A percentile compares a stretch with the other conserved stretches of the same genome.
Evolutionary conservation across 1,140 invertebrate species (phyloP).

Genomic region (Drosophila varians): DNA sequence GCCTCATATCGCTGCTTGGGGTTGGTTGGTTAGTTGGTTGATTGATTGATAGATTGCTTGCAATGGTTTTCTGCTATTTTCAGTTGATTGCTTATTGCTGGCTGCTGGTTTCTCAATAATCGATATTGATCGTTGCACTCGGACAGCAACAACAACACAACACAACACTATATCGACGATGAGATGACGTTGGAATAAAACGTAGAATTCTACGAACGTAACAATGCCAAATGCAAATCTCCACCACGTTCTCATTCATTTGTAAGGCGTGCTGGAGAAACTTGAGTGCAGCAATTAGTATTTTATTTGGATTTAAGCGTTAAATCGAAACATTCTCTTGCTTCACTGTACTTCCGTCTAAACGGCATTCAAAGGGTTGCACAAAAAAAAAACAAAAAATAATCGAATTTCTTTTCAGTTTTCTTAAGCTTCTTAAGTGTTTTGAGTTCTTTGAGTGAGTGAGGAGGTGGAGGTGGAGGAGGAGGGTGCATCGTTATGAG

Average conservation of each 20-base stretch:
- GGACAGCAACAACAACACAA: conserved; percentile 31
- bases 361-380: conserved; percentile 48
- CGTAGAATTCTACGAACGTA: conserved; percentile 27
- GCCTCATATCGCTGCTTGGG: conserved; percentile 63
- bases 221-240: too few relatives aligned
- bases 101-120: too few relatives aligned
- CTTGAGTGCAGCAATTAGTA: conserved; percentile 39
- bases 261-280: conserved; percentile 37
- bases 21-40: conserved; percentile 6
- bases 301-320: conserved; percentile 26
- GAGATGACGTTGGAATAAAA: conserved; percentile 33
- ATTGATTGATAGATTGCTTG: conserved; percentile 33
- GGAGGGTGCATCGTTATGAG: background rate
- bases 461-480: too few relatives aligned
- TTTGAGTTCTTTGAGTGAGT: too few relatives aligned
- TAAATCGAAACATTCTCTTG: conserved; percentile 40
- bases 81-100: too few relatives aligned
- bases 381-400: conserved; percentile 29
- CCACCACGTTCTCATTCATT: conserved; percentile 20
- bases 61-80: conserved; percentile 1
- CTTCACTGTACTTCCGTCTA: conserved; percentile 22
- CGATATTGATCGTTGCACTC: too few relatives aligned
- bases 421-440: conserved; percentile 35
- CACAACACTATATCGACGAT: too few relatives aligned
- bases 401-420: conserved; percentile 16